Evolutionary conservation across 2,888 invertebrate genomes (phyloP).

Genomic region (Autographa gamma): DNA sequence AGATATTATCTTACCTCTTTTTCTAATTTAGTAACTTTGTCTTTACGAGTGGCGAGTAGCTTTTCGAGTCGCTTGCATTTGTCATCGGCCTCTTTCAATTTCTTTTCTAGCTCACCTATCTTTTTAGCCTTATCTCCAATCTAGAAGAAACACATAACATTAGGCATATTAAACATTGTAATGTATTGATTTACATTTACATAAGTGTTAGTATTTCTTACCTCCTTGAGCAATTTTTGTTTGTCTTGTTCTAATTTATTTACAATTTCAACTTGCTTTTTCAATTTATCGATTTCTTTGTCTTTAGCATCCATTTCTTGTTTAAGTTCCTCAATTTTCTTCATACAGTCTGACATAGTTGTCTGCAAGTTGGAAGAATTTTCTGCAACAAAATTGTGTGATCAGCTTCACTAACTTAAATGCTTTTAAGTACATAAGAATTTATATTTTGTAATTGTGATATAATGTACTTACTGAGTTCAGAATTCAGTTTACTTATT

Average conservation of each 20-base stretch:
- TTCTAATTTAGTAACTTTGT: slow-evolving; percentile 89
- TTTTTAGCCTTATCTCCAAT: slow-evolving; percentile 90
- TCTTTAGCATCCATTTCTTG: slow-evolving; percentile 90
- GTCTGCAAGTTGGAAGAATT: slow-evolving; percentile 87
- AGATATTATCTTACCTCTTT: slow-evolving; percentile 85
- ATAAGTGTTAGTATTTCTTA: slow-evolving; percentile 61
- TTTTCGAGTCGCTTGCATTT: slow-evolving; percentile 90
- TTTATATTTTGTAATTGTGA: neutral
- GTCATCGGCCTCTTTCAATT: slow-evolving; percentile 91
- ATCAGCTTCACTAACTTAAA: neutral
- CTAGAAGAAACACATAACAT: slow-evolving; percentile 70
- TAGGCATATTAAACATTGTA: neutral
- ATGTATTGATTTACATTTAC: too few relatives aligned
- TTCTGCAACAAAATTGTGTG: slow-evolving; percentile 76
- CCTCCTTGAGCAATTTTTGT: slow-evolving; percentile 89
- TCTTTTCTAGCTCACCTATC: slow-evolving; percentile 90
- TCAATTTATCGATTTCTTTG: slow-evolving; percentile 89
- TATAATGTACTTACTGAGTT: slow-evolving; percentile 86
- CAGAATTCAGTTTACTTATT: slow-evolving; percentile 88
- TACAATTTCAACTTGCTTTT: slow-evolving; percentile 88
- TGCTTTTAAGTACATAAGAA: neutral
- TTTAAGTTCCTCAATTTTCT: slow-evolving; percentile 91
- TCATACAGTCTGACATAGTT: slow-evolving; percentile 87
- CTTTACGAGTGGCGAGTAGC: slow-evolving; percentile 86
- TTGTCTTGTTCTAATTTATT: slow-evolving; percentile 88